A percentile compares a stretch with the other conserved stretches of the same genome.
Conservation (phyloP, 2,113 vertebrate genomes). For the Onychostoma macrolepis region DNA sequence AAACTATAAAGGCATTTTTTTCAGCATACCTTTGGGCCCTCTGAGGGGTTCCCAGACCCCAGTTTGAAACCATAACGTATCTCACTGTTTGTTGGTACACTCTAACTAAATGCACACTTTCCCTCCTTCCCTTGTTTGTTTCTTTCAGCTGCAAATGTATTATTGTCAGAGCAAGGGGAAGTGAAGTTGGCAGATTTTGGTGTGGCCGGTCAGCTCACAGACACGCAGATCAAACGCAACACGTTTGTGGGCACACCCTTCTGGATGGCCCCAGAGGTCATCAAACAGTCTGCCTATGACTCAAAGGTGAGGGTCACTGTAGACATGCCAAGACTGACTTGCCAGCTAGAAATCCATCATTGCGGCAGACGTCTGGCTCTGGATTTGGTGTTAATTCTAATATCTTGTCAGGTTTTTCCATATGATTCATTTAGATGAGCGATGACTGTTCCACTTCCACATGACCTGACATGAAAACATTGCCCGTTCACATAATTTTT, state of each 20-base stretch:
- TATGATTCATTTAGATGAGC: not conserved
- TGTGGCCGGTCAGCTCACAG: slow-evolving; percentile 79
- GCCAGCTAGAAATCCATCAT: not conserved
- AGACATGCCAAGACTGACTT: not conserved
- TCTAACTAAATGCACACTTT: not conserved
- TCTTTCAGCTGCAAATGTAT: slow-evolving; percentile 77
- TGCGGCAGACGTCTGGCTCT: not conserved
- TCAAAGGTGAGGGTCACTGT: slow-evolving; percentile 70
- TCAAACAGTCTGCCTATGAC: slow-evolving; percentile 81
- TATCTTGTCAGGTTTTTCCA: not conserved
- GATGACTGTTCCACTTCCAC: not conserved
- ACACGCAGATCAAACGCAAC: slow-evolving; percentile 82
- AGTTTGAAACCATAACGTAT: not conserved
- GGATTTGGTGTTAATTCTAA: not conserved
- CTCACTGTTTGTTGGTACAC: slow-evolving; percentile 4
- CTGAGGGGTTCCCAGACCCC: not conserved
- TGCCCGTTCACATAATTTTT: not conserved
- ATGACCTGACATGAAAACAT: not conserved
- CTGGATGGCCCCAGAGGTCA: slow-evolving; percentile 83
- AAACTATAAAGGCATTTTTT: not conserved
- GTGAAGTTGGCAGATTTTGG: slow-evolving; percentile 81
- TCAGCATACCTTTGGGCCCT: not conserved
- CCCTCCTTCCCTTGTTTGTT: not conserved
- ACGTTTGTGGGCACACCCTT: slow-evolving; percentile 82
- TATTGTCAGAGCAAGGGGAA: slow-evolving; percentile 80